Base-by-base conservation (phyloP, 2,113 vertebrate genomes). In the Cavia aperea region DNA sequence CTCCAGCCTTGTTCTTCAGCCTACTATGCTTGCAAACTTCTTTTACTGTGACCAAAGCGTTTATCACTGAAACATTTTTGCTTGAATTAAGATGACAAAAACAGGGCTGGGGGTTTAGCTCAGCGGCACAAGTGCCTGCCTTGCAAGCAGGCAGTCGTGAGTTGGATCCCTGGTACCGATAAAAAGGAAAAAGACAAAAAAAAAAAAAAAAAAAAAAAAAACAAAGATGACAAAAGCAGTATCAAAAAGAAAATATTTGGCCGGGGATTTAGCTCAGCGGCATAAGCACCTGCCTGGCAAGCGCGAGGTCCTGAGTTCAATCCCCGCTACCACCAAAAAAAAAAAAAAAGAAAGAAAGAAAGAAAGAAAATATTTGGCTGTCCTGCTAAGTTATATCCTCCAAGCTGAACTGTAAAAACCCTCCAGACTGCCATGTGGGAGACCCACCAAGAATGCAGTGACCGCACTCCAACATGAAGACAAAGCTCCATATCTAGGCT, bases 11-110 rank as follows among this genome's bases (percentile, higher is more conserved):
- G 4, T 1, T 43, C 23, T 26, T 62, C 9, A 11, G 23, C 21
- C 24, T 39, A 2, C 0, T 0, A 43, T 0, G 9, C 56, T 14
- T 16, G 4, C 26, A 72, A 70, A 13, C 5, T 18, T 36, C 5
- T 29, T 14, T 83, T 13, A 73, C 43, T 72, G 16, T 10, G 2
- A 46, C 78, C 51, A 36, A 85, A 12, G 9, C 1, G 26, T n/a
- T 66, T 36, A 31, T 43, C 54, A 43, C 14, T 36, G 43, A 56
- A 88, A 62, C 13, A 23, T 26, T 15, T 83, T 2, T 33, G 23
- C 73, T 19, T 58, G 5, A 88, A 49, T 0, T 1, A 19, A 86
- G 12, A 2, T 18, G 16, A 8, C 7, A 60, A 78, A 54, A 65
- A 8, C 15, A 33, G n/a, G 39, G 39, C 39, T 39, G 39, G 39